phyloP scores from a whole-genome alignment of 2,888 invertebrate genomes.

The Drosophila mettleri region DNA sequence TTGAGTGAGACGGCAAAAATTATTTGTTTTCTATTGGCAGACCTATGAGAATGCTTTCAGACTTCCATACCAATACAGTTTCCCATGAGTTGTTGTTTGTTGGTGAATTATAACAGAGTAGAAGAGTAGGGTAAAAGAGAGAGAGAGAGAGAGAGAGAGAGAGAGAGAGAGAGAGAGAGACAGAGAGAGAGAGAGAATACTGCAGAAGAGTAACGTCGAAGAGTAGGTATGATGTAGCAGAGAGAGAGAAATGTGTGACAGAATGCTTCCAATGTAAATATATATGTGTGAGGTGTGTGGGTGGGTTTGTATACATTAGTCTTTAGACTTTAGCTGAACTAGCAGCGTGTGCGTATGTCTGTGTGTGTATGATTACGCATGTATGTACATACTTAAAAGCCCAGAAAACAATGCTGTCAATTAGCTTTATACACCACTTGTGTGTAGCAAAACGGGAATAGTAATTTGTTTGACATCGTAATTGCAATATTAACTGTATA shows the following conservation, averaged over 20 bases:
- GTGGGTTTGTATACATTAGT: background rate
- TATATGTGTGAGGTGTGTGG: too few relatives aligned
- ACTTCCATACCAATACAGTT: conserved; percentile 11
- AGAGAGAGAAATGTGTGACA: background rate
- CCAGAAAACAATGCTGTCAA: conserved; percentile 1
- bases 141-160: background rate
- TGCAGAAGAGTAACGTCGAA: background rate
- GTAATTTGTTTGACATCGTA: background rate
- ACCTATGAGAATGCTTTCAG: conserved; percentile 33
- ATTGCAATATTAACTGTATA: background rate
- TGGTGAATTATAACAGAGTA: conserved; percentile 1
- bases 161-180: background rate
- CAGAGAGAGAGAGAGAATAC: background rate
- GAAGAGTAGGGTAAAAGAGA: conserved; percentile 5
- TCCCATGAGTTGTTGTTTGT: conserved; percentile 18
- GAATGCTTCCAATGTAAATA: background rate
- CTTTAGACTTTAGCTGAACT: background rate
- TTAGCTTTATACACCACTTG: background rate
- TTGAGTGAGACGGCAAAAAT: conserved; percentile 41
- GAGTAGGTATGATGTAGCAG: background rate
- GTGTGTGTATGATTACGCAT: background rate
- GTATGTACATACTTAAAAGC: background rate
- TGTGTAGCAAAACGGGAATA: background rate
- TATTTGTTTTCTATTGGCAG: conserved; percentile 41
- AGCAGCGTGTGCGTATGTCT: background rate